Base-by-base conservation (phyloP, 2,888 invertebrate genomes). In the Mongoloraphidia duomilia region DNA sequence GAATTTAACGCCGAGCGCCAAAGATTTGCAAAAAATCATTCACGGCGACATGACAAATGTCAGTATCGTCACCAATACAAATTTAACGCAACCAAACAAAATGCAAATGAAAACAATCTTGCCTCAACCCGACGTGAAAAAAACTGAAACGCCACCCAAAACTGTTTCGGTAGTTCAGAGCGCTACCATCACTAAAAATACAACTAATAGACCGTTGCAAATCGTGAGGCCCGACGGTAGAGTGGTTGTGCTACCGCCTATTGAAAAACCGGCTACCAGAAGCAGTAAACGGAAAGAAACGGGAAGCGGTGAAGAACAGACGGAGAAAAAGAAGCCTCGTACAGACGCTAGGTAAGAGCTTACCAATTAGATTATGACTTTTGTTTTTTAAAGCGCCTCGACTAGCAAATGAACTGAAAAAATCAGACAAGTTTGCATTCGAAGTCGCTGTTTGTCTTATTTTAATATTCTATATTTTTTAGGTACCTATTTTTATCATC, bases 231-330 rank as follows among this genome's bases (percentile, higher is more conserved):
- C 79, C 14, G 84, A 85, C 62, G 86, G 86, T 1, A 73, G 85
- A 35, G 75, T 87, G 38, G 82, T 87, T 46, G 83, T 82, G 0
- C 67, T 88, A 53, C 88, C 88, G 11, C 87, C 87, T 0, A 85
- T 87, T 48, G 88, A 87, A 65, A 82, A 87, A 17, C 88, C 88
- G 9, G 82, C 87, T 2, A 88, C 88, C 0, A 72, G 87, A 40
- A 79, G 82, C 51, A 83, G 86, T 14, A 82, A 84, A 61, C 64
- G 62, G 52, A 59, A 56, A 39, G 55, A 56, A 49, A 51, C 49
- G 33, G 51, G 52, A 1, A 39, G 37, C 53, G 50, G 40, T 42
- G 26, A 26, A 26, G 26, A 26, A 26, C 26, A 26, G 6, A 26
- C 6, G 26, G 26, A 26, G 26, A 26, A 26, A 26, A 26, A 26